These are phyloP conservation scores for Thymelicus sylvestris DNA, from an alignment of 2,888 invertebrate species.

Conservation along the genomic window DNA sequence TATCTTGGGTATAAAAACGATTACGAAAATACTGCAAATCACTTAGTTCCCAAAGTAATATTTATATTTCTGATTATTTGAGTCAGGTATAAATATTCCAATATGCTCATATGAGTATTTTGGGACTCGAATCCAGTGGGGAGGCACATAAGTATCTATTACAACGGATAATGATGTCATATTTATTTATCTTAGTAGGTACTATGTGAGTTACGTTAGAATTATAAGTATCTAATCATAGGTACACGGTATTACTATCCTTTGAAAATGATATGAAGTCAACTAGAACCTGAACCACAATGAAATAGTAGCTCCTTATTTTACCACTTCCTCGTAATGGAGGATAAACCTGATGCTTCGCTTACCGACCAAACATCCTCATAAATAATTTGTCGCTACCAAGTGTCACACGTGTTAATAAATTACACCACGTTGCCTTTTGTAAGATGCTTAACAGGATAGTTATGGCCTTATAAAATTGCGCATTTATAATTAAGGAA, in stretches of 20 bases:
- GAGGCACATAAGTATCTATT: too few relatives aligned
- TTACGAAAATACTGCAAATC: not conserved
- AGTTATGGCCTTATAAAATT: constrained; percentile 7
- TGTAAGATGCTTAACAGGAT: constrained; percentile 1
- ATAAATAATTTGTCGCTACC: constrained; percentile 18
- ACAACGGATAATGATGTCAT: too few relatives aligned
- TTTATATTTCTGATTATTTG: not conserved
- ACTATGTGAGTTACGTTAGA: too few relatives aligned
- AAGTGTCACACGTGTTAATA: constrained; percentile 2
- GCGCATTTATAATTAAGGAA: constrained; percentile 27
- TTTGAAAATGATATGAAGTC: constrained; percentile 24
- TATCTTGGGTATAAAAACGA: not conserved
- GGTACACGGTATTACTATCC: not conserved
- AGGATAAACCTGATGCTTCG: constrained; percentile 17
- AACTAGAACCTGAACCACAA: constrained; percentile 25
- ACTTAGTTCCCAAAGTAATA: not conserved
- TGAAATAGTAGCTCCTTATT: constrained; percentile 27
- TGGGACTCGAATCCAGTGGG: too few relatives aligned
- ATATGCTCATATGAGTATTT: not conserved
- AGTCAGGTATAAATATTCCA: not conserved
- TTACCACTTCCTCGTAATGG: constrained; percentile 31
- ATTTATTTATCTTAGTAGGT: too few relatives aligned
- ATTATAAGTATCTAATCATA: too few relatives aligned
- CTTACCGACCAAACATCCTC: constrained; percentile 27
- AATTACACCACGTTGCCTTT: constrained; percentile 3